Evolutionary conservation across 2,113 vertebrate species (phyloP).

Genomic region (Saguinus imperator): DNA sequence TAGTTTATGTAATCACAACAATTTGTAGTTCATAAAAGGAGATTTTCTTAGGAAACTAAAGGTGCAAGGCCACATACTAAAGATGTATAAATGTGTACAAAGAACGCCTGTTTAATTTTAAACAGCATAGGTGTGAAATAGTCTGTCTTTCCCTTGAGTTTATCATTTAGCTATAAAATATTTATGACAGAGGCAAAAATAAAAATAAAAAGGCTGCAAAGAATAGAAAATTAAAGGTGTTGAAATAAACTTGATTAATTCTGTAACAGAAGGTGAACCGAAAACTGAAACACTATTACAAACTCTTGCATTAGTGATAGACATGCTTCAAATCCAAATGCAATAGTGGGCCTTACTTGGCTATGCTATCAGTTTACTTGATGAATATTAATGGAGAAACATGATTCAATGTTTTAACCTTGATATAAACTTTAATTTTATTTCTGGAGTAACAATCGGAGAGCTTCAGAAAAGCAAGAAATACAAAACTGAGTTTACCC

Average conservation of each 20-base stretch:
- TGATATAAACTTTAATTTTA: background rate
- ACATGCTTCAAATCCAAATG: background rate
- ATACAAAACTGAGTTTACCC: background rate
- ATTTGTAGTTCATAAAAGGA: background rate
- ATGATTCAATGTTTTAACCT: background rate
- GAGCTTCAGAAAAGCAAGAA: background rate
- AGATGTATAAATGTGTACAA: slow-evolving; percentile 5
- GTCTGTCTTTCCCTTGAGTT: background rate
- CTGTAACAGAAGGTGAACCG: background rate
- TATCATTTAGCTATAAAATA: slow-evolving; percentile 25
- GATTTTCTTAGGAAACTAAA: background rate
- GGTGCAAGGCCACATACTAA: background rate
- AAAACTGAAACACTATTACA: background rate
- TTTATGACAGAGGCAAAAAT: background rate
- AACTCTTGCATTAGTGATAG: background rate
- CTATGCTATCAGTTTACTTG: background rate
- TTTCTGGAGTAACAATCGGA: background rate
- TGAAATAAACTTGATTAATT: slow-evolving; percentile 36
- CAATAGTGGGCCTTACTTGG: background rate
- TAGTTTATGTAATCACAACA: background rate
- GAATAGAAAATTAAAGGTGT: background rate
- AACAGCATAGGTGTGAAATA: slow-evolving; percentile 25
- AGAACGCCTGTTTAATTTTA: slow-evolving; percentile 39
- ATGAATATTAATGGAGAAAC: background rate
- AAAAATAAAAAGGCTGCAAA: background rate